phyloP scores from a whole-genome alignment of 35 echinoderm and acorn worm species.

The Patiria miniata region DNA sequence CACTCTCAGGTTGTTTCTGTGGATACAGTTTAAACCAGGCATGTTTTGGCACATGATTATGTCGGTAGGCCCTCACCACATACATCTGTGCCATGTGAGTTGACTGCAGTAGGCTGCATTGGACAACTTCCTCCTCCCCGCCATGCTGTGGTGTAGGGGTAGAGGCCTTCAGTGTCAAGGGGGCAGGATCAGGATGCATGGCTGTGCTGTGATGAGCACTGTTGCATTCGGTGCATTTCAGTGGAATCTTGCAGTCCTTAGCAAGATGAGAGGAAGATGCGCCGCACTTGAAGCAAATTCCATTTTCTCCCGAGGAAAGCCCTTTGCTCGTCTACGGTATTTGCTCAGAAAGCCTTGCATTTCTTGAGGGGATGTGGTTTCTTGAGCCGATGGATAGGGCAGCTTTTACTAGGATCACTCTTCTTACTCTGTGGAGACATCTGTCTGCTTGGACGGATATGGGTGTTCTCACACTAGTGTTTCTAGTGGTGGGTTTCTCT shows the following conservation, averaged over 20 bases:
- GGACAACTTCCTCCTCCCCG: background rate
- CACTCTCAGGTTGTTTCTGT: background rate
- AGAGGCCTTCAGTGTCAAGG: background rate
- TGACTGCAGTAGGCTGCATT: background rate
- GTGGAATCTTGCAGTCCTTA: slow-evolving; percentile 18
- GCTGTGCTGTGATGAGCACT: slow-evolving; percentile 4
- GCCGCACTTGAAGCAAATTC: slow-evolving; percentile 27
- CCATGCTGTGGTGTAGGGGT: slow-evolving; percentile 23
- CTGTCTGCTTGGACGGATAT: background rate
- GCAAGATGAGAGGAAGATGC: slow-evolving; percentile 16
- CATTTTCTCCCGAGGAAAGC: slow-evolving; percentile 28
- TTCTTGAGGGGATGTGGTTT: slow-evolving; percentile 38
- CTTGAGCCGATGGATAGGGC: slow-evolving; percentile 52
- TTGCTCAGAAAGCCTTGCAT: slow-evolving; percentile 39
- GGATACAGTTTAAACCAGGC: slow-evolving; percentile 48
- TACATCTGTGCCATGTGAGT: slow-evolving; percentile 42
- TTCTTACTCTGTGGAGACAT: background rate
- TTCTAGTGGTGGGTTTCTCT: background rate
- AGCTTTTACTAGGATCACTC: background rate
- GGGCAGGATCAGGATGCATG: slow-evolving; percentile 20
- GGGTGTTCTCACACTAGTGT: background rate
- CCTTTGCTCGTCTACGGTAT: background rate
- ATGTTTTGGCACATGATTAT: slow-evolving; percentile 66
- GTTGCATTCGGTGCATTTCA: slow-evolving; percentile 23
- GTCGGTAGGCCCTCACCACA: slow-evolving; percentile 36